Base-by-base conservation (phyloP, 2,797 vertebrate genomes). In the Ptychobarbus kaznakovi region DNA sequence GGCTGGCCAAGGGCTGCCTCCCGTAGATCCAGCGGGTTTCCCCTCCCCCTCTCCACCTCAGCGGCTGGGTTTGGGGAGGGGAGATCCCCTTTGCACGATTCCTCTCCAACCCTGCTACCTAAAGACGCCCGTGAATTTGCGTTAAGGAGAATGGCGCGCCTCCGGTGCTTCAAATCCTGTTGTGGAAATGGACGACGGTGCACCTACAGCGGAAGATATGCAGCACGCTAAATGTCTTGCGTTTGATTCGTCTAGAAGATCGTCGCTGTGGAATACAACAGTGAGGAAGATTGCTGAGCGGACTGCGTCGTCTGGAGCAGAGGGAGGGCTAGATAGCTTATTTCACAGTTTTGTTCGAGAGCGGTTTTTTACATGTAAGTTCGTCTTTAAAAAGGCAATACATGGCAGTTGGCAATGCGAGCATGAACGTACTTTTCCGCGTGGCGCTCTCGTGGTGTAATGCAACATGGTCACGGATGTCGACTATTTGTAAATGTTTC, bases 91-190 rank as follows among this genome's bases (percentile, higher is more conserved):
- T 87, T 90, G 89, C 92, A 87, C 92, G 89, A 86, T 90, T 94
- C 93, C 92, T 92, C 91, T 92, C 93, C 92, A 94, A 94, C 90
- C 90, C 93, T 92, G 92, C 94, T 93, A 92, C 93, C 91, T 91
- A 90, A 91, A 89, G 91, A 84, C 90, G 92, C 80, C 87, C 86
- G 89, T 92, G 92, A 89, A 91, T 79, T 44, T 73, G 81, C 74
- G 88, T 87, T 73, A 87, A 83, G 86, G 78, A 88, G 87, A 87
- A 89, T 87, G 87, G 87, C 86, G 86, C 40, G 58, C 68, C 83
- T 66, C 65, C 66, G 83, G 58, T 81, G 77, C 76, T 72, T 40
- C 78, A 75, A 69, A 83, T 63, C 44, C 72, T 56, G 63, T 44
- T 25, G 32, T 63, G 78, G 58, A 83, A 86, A 82, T 70, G 56